Evolutionary conservation across 2,797 vertebrate species (phyloP).

Genomic region (Poliocrania exsul): DNA sequence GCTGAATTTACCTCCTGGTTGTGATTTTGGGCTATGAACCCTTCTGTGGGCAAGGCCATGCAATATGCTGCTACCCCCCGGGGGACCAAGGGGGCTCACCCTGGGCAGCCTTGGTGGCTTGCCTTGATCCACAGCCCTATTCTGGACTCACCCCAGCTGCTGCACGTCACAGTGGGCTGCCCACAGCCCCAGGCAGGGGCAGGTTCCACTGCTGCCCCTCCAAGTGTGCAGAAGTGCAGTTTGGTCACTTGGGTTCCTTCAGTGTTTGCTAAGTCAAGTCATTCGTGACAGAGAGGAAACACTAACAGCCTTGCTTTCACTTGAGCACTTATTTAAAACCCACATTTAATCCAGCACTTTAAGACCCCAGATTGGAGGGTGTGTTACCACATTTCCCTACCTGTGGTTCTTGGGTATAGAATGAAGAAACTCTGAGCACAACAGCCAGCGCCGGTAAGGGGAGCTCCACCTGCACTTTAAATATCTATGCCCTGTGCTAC

Average conservation of each 20-base stretch:
- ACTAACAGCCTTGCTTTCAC: background rate
- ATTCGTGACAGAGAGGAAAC: rapidly evolving
- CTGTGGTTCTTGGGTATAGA: background rate
- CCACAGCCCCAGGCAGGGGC: rapidly evolving
- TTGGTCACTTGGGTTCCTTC: background rate
- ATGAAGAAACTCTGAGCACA: background rate
- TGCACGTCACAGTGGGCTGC: background rate
- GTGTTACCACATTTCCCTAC: background rate
- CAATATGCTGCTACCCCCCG: rapidly evolving
- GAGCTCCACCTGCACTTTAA: background rate
- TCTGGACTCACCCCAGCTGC: background rate
- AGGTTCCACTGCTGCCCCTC: background rate
- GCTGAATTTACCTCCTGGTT: background rate
- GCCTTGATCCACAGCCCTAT: background rate
- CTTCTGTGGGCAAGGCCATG: rapidly evolving
- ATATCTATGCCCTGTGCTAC: background rate
- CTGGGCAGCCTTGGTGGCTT: background rate
- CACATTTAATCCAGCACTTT: background rate
- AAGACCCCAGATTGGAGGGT: background rate
- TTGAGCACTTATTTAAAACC: background rate
- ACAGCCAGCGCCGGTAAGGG: background rate
- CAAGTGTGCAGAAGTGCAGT: rapidly evolving
- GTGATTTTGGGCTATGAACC: background rate
- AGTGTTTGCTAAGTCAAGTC: background rate
- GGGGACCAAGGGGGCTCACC: background rate